A percentile compares a stretch with the other conserved stretches of the same genome.
Conservation (phyloP, 2,113 vertebrate genomes). For the Alethe diademata region DNA sequence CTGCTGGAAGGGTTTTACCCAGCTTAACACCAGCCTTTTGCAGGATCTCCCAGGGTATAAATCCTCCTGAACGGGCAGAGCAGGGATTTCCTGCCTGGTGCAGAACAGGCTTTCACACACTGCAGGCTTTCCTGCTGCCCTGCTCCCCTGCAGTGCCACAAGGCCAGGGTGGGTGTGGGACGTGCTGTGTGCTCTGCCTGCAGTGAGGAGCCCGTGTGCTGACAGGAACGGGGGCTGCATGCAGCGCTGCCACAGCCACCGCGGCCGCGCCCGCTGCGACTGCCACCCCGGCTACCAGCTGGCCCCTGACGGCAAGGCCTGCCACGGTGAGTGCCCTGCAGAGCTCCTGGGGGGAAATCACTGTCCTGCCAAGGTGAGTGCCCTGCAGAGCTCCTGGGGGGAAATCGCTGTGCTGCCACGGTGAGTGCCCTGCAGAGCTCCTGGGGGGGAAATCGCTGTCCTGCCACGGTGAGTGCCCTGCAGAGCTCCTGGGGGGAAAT, state of each 20-base stretch:
- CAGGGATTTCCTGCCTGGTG: neutral
- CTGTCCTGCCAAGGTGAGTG: too few species aligned
- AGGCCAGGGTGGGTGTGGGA: neutral
- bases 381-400: too few species aligned
- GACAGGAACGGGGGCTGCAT: slow-evolving; percentile 87
- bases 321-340: slow-evolving; percentile 75
- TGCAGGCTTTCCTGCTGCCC: neutral
- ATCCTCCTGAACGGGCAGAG: neutral
- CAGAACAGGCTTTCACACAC: accelerated
- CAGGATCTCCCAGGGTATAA: accelerated
- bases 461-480: too few species aligned
- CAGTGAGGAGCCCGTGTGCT: slow-evolving; percentile 82
- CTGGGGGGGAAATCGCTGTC: accelerated
- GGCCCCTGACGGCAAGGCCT: slow-evolving; percentile 77
- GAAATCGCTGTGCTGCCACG: accelerated
- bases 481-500: accelerated
- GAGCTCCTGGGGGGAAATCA: too few species aligned
- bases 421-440: too few species aligned
- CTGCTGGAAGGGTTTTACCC: neutral
- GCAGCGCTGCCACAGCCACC: slow-evolving; percentile 5
- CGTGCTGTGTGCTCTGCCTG: neutral
- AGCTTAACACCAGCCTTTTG: neutral
- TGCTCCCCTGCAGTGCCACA: neutral
- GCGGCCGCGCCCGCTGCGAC: slow-evolving; percentile 71
- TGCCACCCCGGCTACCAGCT: slow-evolving; percentile 83